Percentiles rank a stretch among this genome's conserved stretches.
phyloP scores from a whole-genome alignment of 2,888 invertebrate species.

The Tinea semifulvella region DNA sequence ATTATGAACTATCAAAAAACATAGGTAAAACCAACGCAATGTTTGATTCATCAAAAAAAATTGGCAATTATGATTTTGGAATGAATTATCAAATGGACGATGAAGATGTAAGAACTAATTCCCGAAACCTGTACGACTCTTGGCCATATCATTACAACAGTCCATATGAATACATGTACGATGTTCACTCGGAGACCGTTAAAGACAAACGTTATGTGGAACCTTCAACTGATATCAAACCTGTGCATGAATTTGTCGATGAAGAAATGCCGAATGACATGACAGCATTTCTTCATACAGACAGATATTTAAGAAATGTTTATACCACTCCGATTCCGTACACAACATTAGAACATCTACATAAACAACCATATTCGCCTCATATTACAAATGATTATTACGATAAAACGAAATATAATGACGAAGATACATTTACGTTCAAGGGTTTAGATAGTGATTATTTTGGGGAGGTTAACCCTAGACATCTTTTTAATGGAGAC shows the following conservation, averaged over 20 bases:
- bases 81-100: constrained; percentile 35
- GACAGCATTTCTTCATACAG: background rate
- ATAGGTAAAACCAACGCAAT: constrained; percentile 13
- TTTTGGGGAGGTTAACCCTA: background rate
- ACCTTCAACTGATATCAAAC: constrained; percentile 30
- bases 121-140: constrained; percentile 30
- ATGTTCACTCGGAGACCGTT: constrained; percentile 31
- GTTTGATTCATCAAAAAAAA: constrained; percentile 20
- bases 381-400: background rate
- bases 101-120: constrained; percentile 40
- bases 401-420: background rate
- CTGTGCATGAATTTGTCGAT: constrained; percentile 40
- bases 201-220: constrained; percentile 42
- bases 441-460: constrained; percentile 28
- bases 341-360: background rate
- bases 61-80: constrained; percentile 22
- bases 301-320: constrained; percentile 1
- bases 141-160: constrained; percentile 43
- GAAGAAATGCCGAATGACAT: constrained; percentile 23
- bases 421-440: constrained; percentile 22
- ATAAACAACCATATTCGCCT: background rate
- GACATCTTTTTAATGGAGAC: too few relatives aligned
- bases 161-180: constrained; percentile 37
- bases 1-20: constrained; percentile 8
- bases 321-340: background rate